A percentile compares a stretch with the other conserved stretches of the same genome.
phyloP scores from a whole-genome alignment of 2,888 invertebrate species.

The Thecocarcelia acutangulata region DNA sequence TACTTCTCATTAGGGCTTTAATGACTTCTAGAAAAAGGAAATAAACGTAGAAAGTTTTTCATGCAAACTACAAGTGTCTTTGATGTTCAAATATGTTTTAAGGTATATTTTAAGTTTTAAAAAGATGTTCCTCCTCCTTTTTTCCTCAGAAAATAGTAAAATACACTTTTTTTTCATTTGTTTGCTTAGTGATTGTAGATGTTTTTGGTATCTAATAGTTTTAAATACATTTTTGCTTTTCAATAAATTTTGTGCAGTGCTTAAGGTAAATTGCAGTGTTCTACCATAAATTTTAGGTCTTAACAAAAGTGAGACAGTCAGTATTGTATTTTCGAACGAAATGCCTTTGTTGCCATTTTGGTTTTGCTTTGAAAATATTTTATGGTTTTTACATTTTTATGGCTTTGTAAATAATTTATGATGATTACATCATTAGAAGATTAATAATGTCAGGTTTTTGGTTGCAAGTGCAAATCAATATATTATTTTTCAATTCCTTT shows the following conservation, averaged over 20 bases:
- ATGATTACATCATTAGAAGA: slow-evolving; percentile 39
- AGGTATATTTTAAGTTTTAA: not conserved
- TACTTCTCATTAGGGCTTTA: slow-evolving; percentile 29
- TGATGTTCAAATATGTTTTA: slow-evolving; percentile 37
- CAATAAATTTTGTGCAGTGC: slow-evolving; percentile 36
- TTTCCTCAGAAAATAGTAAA: not conserved
- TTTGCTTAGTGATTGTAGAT: not conserved
- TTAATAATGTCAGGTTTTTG: slow-evolving; percentile 35
- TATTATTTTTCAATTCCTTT: no score
- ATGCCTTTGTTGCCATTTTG: not conserved
- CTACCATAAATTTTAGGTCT: not conserved
- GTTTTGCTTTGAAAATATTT: not conserved
- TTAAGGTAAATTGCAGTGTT: slow-evolving; percentile 40
- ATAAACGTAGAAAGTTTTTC: not conserved
- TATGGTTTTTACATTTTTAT: slow-evolving; percentile 21
- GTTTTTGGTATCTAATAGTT: not conserved
- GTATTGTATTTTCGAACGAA: not conserved
- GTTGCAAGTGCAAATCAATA: not conserved
- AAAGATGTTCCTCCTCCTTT: not conserved
- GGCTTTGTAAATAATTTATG: slow-evolving; percentile 44
- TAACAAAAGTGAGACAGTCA: not conserved
- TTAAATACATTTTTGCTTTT: slow-evolving; percentile 26
- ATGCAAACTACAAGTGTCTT: slow-evolving; percentile 35
- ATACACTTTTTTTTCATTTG: not conserved
- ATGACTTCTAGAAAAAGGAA: slow-evolving; percentile 11